Conservation (phyloP, 2,888 invertebrate species). For the Xestia ashworthii region DNA sequence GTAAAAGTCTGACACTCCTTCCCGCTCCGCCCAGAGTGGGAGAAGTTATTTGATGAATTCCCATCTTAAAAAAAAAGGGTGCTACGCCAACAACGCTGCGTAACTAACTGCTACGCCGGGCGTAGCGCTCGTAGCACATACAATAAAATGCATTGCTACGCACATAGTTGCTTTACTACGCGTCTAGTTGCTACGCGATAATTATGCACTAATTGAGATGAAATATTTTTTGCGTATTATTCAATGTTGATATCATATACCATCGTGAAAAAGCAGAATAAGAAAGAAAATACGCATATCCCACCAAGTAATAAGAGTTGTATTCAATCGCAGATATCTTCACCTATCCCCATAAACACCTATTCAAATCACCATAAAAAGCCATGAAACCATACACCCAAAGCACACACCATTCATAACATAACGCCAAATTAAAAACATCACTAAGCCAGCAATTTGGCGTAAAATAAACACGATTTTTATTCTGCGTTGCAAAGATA, state of each 20-base stretch:
- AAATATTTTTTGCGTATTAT: too few species aligned
- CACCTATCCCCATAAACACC: slow-evolving; percentile 24
- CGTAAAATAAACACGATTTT: slow-evolving; percentile 76
- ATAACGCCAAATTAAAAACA: slow-evolving; percentile 66
- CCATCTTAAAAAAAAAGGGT: too few species aligned
- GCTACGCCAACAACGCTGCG: neutral
- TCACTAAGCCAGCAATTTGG: slow-evolving; percentile 63
- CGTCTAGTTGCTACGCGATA: neutral
- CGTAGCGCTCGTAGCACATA: slow-evolving; percentile 13
- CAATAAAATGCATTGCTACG: neutral
- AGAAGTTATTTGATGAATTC: too few species aligned
- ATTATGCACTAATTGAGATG: neutral
- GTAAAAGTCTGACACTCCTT: too few species aligned
- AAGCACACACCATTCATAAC: slow-evolving; percentile 59
- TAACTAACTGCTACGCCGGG: slow-evolving; percentile 7
- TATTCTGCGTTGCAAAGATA: slow-evolving; percentile 78
- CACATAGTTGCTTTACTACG: slow-evolving; percentile 5
- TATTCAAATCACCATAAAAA: slow-evolving; percentile 59
- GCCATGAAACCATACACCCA: slow-evolving; percentile 19
- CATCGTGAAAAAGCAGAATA: neutral
- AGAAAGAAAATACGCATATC: neutral
- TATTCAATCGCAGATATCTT: slow-evolving; percentile 17
- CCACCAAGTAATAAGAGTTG: neutral
- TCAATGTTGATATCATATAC: too few species aligned
- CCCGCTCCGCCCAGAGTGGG: too few species aligned